Evolutionary conservation across 2,888 invertebrate species (phyloP).

Genomic region (Polymixis flavicincta): DNA sequence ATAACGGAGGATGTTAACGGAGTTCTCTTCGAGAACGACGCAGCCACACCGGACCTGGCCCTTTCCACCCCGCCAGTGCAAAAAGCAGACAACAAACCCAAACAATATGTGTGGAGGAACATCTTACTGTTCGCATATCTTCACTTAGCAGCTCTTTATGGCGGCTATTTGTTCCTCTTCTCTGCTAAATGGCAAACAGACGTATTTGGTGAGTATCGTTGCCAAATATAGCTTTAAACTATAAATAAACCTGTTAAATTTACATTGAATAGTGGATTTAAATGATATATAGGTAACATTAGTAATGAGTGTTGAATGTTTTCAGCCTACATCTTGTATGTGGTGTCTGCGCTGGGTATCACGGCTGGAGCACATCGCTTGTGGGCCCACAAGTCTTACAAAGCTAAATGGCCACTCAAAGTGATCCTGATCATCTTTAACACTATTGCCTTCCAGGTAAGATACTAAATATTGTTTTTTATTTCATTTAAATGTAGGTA

Average conservation of each 20-base stretch:
- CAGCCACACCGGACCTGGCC: conserved; percentile 86
- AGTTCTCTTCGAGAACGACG: conserved; percentile 87
- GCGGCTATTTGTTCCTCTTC: conserved; percentile 93
- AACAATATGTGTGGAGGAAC: conserved; percentile 95
- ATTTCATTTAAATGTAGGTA: neutral
- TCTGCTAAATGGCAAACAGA: conserved; percentile 94
- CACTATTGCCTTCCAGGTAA: conserved; percentile 97
- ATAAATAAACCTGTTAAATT: neutral
- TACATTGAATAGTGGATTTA: conserved; percentile 4
- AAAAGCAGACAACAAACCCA: conserved; percentile 90
- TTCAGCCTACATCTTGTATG: conserved; percentile 93
- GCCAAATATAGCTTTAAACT: conserved; percentile 2
- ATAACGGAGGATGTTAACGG: conserved; percentile 82
- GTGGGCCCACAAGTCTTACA: conserved; percentile 99
- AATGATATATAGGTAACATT: no score
- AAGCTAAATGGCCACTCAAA: conserved; percentile 97
- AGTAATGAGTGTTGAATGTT: no score
- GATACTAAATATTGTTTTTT: conserved; percentile 8
- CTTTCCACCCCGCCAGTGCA: conserved; percentile 81
- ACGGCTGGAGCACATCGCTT: conserved; percentile 99
- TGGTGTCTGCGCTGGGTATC: conserved; percentile 96
- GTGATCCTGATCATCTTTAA: conserved; percentile 95
- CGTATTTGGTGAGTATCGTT: conserved; percentile 92
- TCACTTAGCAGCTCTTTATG: conserved; percentile 94
- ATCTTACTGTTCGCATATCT: conserved; percentile 94